Base-by-base conservation (phyloP, 1,140 invertebrate species). In the Drosophila lacteicornis region DNA sequence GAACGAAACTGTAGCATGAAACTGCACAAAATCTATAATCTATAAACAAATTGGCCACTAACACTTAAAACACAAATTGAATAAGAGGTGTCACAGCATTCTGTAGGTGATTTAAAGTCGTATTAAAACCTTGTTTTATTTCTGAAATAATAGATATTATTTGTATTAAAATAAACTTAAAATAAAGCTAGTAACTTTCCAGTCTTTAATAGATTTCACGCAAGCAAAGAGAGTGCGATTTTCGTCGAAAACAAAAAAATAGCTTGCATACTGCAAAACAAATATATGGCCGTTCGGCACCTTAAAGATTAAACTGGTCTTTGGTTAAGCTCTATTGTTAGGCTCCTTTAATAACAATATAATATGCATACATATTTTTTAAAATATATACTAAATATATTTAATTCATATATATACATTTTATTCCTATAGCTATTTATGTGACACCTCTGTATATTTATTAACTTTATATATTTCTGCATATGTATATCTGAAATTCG, bases 401-500 rank as follows among this genome's bases (percentile, higher is more conserved):
- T 22, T 22, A 22, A 22, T 22, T 22, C 19, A 22, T 22, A 22
- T 22, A 22, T 22, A 2, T 22, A 22, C 1, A 22, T 22, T 22
- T 22, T 22, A 22, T 22, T 15, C 17, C 17, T 33, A 6, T 63
- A 30, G 15, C 58, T 45, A 25, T 19, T n/a, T n/a, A 19, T 49
- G 56, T 67, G 56, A 61, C 43, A 69, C 42, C 33, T 69, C 17
- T 59, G 7, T 47, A 9, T 40, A 42, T 63, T 50, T 42, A 33
- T 17, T 12, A 38, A n/a, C 47, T 9, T 25, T 65, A 57, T 49
- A 25, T 61, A 25, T 61, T 19, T 45, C 69, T 40, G 60, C 55
- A 17, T 63, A 47, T 30, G 27, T 30, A 30, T 85, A 74, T 91
- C 79, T 75, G 12, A 86, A 90, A 90, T 91, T 90, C 86, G 82